A percentile compares a stretch with the other conserved stretches of the same genome.
phyloP scores from a whole-genome alignment of 2,888 invertebrate genomes.

The Tridacna crocea region DNA sequence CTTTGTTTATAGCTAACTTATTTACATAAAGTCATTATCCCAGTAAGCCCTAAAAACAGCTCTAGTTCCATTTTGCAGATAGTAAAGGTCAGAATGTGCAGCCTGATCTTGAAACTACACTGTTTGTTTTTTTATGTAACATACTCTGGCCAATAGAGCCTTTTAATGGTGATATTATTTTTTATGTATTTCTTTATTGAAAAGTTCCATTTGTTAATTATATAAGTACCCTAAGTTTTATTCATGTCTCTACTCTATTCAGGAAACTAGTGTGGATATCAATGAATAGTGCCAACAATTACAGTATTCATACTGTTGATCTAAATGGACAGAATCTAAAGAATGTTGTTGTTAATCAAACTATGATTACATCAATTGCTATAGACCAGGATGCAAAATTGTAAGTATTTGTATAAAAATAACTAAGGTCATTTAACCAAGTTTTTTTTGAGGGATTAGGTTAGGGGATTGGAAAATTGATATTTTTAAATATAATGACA shows the following conservation, averaged over 20 bases:
- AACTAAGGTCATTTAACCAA: too few relatives aligned
- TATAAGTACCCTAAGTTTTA: too few relatives aligned
- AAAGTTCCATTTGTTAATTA: not conserved
- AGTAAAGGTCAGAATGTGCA: too few relatives aligned
- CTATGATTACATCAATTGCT: not conserved
- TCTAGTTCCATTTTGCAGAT: too few relatives aligned
- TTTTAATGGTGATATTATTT: not conserved
- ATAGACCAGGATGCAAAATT: not conserved
- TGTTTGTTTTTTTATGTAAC: too few relatives aligned
- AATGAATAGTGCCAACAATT: not conserved
- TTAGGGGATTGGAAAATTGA: too few relatives aligned
- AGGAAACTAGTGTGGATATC: constrained; percentile 13
- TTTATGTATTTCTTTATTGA: not conserved
- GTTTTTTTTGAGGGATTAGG: too few relatives aligned
- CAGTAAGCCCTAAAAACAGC: too few relatives aligned
- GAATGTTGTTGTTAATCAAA: not conserved
- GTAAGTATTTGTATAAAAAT: constrained; percentile 7
- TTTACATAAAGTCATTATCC: too few relatives aligned
- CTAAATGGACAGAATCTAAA: not conserved
- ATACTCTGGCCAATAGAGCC: not conserved
- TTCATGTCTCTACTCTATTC: not conserved
- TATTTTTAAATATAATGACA: too few relatives aligned
- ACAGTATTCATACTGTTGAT: constrained; percentile 5
- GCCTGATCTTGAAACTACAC: too few relatives aligned
- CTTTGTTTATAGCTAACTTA: too few relatives aligned